Base-by-base conservation (phyloP, 2,113 vertebrate genomes). In the Centrocercus urophasianus region DNA sequence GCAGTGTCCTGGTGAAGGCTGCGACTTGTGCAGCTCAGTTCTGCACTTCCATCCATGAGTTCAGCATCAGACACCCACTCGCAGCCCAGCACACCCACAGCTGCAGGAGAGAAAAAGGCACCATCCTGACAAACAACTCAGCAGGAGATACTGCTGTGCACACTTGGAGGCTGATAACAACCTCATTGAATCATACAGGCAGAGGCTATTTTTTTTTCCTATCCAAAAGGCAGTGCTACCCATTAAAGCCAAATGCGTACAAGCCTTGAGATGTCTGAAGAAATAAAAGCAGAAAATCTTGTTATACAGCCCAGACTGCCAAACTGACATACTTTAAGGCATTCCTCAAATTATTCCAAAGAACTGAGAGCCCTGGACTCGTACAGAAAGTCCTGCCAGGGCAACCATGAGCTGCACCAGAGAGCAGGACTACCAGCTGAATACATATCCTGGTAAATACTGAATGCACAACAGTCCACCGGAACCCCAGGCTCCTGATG, bases 141-240 rank as follows among this genome's bases (percentile, higher is more conserved):
- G 61, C 80, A 11, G 3, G 48, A 81, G 22, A 93, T 17, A 34
- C 7, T 14, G n/a, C 10, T 40, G 59, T 80, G 22, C 24, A 11
- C 54, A 70, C 54, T 38, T 40, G 72, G 48, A 59, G n/a, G 45
- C 59, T 66, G 81, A 92, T 84, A 90, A 86, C 52, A 93, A 84
- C 15, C 43, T 89, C 3, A 1, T 8, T 85, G 76, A 50, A 64
- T 52, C 61, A 47, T 57, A 25, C 6, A 7, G 36, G 15, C 2
- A 1, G 22, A 4, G 4, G 2, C 45, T 69, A 11, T 11, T 73
- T 86, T 73, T 75, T 25, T 74, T 69, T 27, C 15, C 24, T 47
- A 43, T 60, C 67, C 63, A 36, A 85, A 94, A 90, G 81, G 27
- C 10, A 73, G 32, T 1, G 1, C 9, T 56, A 34, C n/a, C 79